These are phyloP conservation scores for Tetraodon nigroviridis DNA, from an alignment of 2,113 vertebrate genomes.

Conservation along the genomic window DNA sequence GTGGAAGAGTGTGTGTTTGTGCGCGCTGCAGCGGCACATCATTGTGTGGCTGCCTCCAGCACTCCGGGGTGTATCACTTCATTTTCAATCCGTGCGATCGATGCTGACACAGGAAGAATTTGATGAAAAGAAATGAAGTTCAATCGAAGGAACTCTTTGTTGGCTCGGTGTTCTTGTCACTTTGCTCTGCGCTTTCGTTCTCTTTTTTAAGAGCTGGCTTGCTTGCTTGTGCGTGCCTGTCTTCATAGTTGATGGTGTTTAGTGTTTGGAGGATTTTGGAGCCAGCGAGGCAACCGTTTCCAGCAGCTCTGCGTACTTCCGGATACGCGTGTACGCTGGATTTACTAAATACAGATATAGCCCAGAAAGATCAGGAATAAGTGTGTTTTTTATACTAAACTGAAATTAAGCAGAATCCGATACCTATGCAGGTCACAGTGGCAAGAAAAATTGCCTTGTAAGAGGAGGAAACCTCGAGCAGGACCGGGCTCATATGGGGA, in stretches of 20 bases:
- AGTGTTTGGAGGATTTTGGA: slow-evolving; percentile 1
- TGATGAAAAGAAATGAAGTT: slow-evolving; percentile 34
- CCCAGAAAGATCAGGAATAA: no score
- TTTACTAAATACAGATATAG: no score
- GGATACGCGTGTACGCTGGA: no score
- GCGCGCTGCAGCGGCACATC: background rate
- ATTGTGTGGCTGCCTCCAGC: slow-evolving; percentile 15
- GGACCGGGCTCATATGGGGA: no score
- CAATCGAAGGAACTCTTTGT: slow-evolving; percentile 17
- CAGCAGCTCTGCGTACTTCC: no score
- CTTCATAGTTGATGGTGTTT: slow-evolving; percentile 19
- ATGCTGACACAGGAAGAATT: slow-evolving; percentile 39
- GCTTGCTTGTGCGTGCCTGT: slow-evolving; percentile 1
- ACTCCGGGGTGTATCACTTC: slow-evolving; percentile 42
- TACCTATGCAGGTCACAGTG: no score
- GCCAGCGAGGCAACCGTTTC: no score
- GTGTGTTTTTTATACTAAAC: no score
- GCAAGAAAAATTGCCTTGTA: no score
- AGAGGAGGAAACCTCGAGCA: no score
- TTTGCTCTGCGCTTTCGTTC: background rate
- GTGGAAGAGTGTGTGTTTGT: slow-evolving; percentile 7
- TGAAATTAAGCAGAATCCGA: no score
- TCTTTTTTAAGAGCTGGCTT: background rate
- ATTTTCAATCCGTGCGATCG: slow-evolving; percentile 34
- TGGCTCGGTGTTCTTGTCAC: background rate